Conservation (phyloP, 2,797 vertebrate genomes). For the Amazonetta brasiliensis region DNA sequence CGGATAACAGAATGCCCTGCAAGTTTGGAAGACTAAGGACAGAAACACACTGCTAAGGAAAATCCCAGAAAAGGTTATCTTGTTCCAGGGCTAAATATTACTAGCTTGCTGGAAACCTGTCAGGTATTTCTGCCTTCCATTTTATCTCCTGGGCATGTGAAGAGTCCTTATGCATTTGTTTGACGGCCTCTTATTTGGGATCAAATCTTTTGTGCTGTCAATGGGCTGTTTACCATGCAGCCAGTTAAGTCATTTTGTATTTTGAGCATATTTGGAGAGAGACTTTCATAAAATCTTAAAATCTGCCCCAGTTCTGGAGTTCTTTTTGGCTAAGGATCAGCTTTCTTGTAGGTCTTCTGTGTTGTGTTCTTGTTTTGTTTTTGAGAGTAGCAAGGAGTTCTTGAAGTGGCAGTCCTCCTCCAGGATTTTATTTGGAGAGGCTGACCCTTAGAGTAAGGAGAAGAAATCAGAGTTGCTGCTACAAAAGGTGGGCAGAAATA, state of each 20-base stretch:
- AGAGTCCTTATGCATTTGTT: neutral
- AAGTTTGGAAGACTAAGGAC: neutral
- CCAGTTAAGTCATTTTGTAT: neutral
- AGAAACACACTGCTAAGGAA: neutral
- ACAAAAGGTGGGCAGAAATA: neutral
- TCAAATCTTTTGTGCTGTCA: conserved; percentile 5
- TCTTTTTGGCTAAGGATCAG: neutral
- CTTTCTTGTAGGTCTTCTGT: neutral
- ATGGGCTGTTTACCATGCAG: neutral
- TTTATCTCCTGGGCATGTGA: neutral
- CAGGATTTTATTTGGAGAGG: neutral
- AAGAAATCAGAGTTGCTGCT: neutral
- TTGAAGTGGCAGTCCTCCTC: neutral
- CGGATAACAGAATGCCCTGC: neutral
- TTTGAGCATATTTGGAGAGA: conserved; percentile 23
- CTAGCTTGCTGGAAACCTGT: neutral
- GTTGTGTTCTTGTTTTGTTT: neutral
- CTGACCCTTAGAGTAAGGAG: neutral
- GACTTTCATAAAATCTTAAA: conserved; percentile 42
- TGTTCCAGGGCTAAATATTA: neutral
- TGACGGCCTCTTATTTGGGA: neutral
- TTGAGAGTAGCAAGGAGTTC: neutral
- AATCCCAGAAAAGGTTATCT: neutral
- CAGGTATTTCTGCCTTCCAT: neutral
- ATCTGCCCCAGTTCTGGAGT: conserved; percentile 43